Evolutionary conservation across 1,140 invertebrate genomes (phyloP), one percentile per base, ranked within the genome.

Genomic region (silkworm (Bombyx mori)): DNA sequence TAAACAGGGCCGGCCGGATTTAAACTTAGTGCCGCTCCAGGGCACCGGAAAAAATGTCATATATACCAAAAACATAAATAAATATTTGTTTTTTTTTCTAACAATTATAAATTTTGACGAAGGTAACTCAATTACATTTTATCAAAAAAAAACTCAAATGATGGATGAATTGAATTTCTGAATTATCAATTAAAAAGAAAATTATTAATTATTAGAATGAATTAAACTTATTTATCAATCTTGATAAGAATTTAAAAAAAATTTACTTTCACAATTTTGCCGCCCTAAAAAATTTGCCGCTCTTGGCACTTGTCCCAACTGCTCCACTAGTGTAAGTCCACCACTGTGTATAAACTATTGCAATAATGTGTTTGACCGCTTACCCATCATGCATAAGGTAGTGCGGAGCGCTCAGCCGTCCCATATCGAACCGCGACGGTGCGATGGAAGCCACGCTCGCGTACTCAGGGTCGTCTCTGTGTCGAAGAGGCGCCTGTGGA

Each of bases 361-460:
- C 10, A 10, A 49, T 49, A 35, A 50, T 50, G n/a, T 10, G 12
- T 50, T 7, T 22, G 26, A 35, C 2, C 48, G 8, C 63, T 71
- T 56, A 86, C 83, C 80, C 78, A 65, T 86, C 83, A 63, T 86
- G 80, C 63, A 86, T 47, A 51, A 86, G 64, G 69, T 86, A 84
- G 54, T 86, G 81, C n/a, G 73, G 71, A 35, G 73, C 55, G 9
- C 62, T 65, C 7, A 81, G 60, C 54, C 77, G 59, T 4, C 73
- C 46, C 12, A 56, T 67, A 47, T 80, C 80, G 56, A 71, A 81
- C 26, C 80, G 63, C 9, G 78, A 77, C 26, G 62, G 78, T 56
- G 71, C 82, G 69, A 62, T 65, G 54, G 71, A 84, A 62, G 66
- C 88, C 63, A 81, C 88, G 18, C 75, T 79, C 5, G 84, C 84